phyloP scores from a whole-genome alignment of 2,797 vertebrate species.

The Thaleichthys pacificus region DNA sequence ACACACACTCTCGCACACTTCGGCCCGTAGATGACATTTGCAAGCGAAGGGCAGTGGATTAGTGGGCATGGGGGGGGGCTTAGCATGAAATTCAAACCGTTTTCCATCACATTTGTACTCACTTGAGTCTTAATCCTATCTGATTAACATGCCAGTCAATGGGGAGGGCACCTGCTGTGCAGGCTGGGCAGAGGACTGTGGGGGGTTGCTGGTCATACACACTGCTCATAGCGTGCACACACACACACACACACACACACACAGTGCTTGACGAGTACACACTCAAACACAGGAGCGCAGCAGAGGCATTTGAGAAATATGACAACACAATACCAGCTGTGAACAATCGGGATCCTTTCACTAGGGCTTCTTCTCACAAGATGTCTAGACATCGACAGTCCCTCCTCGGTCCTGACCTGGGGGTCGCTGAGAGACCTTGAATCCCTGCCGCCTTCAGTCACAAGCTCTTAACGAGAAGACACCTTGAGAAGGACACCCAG shows the following conservation, averaged over 20 bases:
- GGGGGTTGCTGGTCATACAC: conserved; percentile 26
- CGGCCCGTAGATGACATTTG: conserved; percentile 47
- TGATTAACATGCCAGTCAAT: conserved; percentile 72
- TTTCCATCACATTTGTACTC: conserved; percentile 76
- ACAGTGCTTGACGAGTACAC: neutral
- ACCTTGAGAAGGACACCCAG: too few species aligned
- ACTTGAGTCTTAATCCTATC: conserved; percentile 65
- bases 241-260: conserved; percentile 11
- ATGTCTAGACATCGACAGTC: too few species aligned
- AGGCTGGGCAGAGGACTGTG: conserved; percentile 16
- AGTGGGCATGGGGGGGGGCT: conserved; percentile 53
- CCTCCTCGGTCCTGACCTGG: too few species aligned
- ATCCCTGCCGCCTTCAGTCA: neutral
- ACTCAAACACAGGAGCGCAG: neutral
- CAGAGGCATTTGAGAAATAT: neutral
- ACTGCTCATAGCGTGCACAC: conserved; percentile 8
- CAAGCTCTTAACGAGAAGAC: too few species aligned
- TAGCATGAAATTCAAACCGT: conserved; percentile 75
- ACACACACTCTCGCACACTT: conserved; percentile 16
- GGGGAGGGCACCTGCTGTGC: conserved; percentile 57
- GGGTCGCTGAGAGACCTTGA: too few species aligned
- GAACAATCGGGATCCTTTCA: neutral
- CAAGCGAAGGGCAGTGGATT: conserved; percentile 61
- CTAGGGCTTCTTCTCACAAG: too few species aligned
- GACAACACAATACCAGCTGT: neutral